These are phyloP conservation scores for Carollia perspicillata DNA, from an alignment of 2,113 vertebrate genomes.

Conservation along the genomic window DNA sequence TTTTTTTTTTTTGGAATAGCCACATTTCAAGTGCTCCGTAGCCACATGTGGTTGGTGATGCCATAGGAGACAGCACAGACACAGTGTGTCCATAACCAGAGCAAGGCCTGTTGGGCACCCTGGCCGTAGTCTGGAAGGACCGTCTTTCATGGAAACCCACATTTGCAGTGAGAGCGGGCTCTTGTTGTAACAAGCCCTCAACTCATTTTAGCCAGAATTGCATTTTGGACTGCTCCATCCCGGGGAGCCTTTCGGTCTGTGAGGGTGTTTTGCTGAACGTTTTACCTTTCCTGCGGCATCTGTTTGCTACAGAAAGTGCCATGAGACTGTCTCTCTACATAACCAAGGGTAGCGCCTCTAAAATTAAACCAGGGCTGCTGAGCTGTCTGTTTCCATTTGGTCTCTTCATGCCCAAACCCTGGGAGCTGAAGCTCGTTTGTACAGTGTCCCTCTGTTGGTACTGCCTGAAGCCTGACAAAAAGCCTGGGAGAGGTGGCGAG, in stretches of 20 bases:
- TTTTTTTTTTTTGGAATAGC: neutral
- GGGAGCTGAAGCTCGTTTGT: slow-evolving; percentile 31
- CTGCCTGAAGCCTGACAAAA: slow-evolving; percentile 48
- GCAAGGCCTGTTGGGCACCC: neutral
- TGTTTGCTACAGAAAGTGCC: slow-evolving; percentile 40
- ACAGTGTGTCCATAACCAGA: no score
- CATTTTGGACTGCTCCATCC: neutral
- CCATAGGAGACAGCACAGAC: neutral
- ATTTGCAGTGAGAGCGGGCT: neutral
- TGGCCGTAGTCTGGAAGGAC: neutral
- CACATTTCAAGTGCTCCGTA: neutral
- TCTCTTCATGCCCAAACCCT: slow-evolving; percentile 1
- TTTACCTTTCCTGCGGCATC: slow-evolving; percentile 51
- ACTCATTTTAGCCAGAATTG: neutral
- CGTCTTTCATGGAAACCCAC: neutral
- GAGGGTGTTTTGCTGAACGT: neutral
- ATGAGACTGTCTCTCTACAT: slow-evolving; percentile 37
- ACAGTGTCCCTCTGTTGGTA: slow-evolving; percentile 35
- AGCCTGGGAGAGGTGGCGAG: slow-evolving; percentile 33
- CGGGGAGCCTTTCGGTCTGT: slow-evolving; percentile 36
- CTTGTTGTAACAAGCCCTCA: neutral
- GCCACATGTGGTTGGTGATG: neutral
- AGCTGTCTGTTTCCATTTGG: slow-evolving; percentile 68
- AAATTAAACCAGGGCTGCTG: slow-evolving; percentile 56
- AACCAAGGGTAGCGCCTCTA: slow-evolving; percentile 8